Evolutionary conservation across 2,113 vertebrate genomes (phyloP).

Genomic region (Gymnobelideus leadbeateri): DNA sequence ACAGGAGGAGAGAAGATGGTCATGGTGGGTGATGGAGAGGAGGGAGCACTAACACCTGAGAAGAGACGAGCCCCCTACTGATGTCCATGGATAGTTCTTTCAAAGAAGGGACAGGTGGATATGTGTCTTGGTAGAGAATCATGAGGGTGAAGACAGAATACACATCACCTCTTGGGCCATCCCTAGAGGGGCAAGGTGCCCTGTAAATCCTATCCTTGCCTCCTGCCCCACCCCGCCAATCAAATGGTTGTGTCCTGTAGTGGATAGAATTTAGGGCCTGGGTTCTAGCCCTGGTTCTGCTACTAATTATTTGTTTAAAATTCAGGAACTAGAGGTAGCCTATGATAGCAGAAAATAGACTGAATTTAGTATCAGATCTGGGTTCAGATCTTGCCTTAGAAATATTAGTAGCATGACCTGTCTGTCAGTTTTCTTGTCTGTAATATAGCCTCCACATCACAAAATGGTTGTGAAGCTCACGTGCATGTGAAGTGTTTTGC

Average conservation of each 20-base stretch:
- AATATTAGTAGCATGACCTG: neutral
- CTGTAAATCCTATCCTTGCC: neutral
- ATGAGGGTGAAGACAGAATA: neutral
- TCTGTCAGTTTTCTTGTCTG: neutral
- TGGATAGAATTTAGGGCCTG: neutral
- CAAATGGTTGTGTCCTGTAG: neutral
- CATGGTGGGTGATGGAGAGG: neutral
- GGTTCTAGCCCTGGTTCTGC: neutral
- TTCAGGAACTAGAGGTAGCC: neutral
- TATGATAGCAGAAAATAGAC: neutral
- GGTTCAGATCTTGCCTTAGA: neutral
- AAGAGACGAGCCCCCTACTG: neutral
- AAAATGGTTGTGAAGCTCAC: neutral
- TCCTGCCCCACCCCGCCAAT: neutral
- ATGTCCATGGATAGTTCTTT: neutral
- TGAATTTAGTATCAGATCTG: neutral
- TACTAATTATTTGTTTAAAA: neutral
- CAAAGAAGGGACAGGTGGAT: neutral
- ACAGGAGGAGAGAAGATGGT: neutral
- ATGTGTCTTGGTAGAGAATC: neutral
- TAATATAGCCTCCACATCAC: neutral
- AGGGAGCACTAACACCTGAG: neutral
- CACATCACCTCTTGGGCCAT: neutral
- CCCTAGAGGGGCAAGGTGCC: neutral
- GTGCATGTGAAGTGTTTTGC: neutral